Evolutionary conservation across 2,797 vertebrate species (phyloP).

Genomic region (Lycodopsis pacificus): DNA sequence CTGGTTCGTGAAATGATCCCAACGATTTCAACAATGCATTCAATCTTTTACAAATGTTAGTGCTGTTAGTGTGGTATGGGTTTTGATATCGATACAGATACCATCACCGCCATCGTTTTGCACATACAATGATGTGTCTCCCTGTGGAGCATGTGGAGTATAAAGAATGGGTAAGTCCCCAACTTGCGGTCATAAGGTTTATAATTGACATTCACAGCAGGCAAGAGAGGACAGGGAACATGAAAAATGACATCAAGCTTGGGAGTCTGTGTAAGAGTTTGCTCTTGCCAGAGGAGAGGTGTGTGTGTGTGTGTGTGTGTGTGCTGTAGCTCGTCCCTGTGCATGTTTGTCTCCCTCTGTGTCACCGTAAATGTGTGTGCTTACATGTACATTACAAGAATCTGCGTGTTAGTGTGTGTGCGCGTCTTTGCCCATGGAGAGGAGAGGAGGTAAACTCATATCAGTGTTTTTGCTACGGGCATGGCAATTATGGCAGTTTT

Average conservation of each 20-base stretch:
- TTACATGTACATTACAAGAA: constrained; percentile 29
- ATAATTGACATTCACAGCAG: constrained; percentile 61
- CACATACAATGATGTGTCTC: not conserved
- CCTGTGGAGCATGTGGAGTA: not conserved
- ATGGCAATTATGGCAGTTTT: constrained; percentile 80
- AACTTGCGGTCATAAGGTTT: constrained; percentile 53
- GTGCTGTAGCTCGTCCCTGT: not conserved
- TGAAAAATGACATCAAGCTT: constrained; percentile 67
- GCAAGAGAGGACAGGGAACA: constrained; percentile 53
- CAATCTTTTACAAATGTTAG: not conserved
- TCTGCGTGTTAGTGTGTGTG: constrained; percentile 44
- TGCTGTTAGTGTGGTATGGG: not conserved
- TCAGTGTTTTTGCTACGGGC: constrained; percentile 79
- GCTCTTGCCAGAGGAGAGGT: constrained; percentile 75
- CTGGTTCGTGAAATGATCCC: not conserved
- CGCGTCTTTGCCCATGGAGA: constrained; percentile 69
- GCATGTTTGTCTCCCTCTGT: not conserved
- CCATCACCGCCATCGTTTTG: not conserved
- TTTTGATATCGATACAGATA: not conserved
- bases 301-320: constrained; percentile 41
- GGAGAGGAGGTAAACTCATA: constrained; percentile 76
- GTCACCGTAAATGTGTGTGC: constrained; percentile 28
- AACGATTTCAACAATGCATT: not conserved
- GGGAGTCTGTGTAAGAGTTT: constrained; percentile 57
- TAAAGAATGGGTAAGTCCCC: constrained; percentile 33